Conservation (phyloP, 1,140 invertebrate genomes). For the Caerostris darwini region DNA sequence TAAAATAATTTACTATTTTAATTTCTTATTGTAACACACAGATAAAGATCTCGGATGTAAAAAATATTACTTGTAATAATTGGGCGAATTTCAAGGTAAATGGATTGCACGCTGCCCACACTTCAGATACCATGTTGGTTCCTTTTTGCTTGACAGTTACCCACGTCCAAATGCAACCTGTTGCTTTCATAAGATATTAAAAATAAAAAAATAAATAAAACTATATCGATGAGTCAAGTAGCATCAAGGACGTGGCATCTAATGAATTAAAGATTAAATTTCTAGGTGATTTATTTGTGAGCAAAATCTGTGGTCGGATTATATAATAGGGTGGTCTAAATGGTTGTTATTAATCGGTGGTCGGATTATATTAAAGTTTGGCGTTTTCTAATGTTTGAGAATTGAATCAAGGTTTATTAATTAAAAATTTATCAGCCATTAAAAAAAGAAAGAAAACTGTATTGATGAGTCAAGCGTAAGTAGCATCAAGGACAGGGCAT, state of each 20-base stretch:
- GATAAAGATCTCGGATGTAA: background rate
- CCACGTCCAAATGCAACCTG: background rate
- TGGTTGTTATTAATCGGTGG: background rate
- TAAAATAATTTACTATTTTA: no score
- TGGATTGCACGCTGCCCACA: background rate
- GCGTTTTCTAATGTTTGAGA: background rate
- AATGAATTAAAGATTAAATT: conserved; percentile 58
- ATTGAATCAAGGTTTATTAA: background rate
- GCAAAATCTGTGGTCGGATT: background rate
- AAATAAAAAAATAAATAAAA: conserved; percentile 19
- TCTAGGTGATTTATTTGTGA: background rate
- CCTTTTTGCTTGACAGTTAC: background rate
- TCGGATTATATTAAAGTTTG: background rate
- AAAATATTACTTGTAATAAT: background rate
- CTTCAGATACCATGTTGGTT: background rate
- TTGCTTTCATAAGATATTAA: background rate
- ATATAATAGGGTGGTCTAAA: background rate
- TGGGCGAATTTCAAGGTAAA: background rate
- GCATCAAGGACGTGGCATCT: conserved; percentile 3
- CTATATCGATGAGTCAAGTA: conserved; percentile 20
- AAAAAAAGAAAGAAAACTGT: background rate
- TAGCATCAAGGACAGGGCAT: conserved; percentile 5
- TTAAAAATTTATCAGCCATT: background rate
- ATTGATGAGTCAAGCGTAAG: conserved; percentile 28
- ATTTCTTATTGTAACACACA: no score